A percentile compares a stretch with the other conserved stretches of the same genome.
These are phyloP conservation scores for Anser cygnoides DNA, from an alignment of 2,113 vertebrate genomes.

Conservation along the genomic window DNA sequence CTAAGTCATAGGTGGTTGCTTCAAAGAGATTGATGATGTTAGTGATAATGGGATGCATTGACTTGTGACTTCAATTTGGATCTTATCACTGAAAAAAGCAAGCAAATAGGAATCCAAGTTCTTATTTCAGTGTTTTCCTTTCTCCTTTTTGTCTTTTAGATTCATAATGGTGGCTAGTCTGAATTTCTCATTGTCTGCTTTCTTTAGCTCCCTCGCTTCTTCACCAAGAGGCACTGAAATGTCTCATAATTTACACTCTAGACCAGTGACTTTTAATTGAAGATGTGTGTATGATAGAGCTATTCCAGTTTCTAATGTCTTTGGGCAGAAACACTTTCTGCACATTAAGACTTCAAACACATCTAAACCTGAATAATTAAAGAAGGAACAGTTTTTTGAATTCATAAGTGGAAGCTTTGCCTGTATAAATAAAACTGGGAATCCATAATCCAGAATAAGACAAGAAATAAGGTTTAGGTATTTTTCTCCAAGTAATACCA, in stretches of 20 bases:
- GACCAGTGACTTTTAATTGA: not conserved
- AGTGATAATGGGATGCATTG: conserved; percentile 72
- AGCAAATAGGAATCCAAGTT: conserved; percentile 54
- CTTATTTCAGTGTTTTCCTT: conserved; percentile 45
- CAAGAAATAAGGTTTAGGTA: not conserved
- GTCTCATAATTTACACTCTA: not conserved
- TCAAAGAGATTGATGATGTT: conserved; percentile 66
- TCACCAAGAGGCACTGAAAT: not conserved
- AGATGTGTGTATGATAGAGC: not conserved
- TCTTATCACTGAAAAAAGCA: conserved; percentile 58
- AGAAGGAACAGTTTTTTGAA: not conserved
- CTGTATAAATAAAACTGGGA: not conserved
- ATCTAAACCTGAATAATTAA: not conserved
- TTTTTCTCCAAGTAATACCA: conserved; percentile 14
- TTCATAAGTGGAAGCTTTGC: not conserved
- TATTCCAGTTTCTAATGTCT: not conserved
- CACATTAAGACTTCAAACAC: not conserved
- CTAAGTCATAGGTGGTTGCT: conserved; percentile 61
- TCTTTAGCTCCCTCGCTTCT: not conserved
- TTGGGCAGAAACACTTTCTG: not conserved
- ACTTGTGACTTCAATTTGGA: conserved; percentile 73
- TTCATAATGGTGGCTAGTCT: conserved; percentile 18
- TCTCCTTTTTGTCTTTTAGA: conserved; percentile 26
- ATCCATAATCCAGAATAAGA: not conserved
- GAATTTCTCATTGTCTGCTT: not conserved